Conservation (phyloP, 2,797 vertebrate genomes). For the Chiropotes sagulatus region DNA sequence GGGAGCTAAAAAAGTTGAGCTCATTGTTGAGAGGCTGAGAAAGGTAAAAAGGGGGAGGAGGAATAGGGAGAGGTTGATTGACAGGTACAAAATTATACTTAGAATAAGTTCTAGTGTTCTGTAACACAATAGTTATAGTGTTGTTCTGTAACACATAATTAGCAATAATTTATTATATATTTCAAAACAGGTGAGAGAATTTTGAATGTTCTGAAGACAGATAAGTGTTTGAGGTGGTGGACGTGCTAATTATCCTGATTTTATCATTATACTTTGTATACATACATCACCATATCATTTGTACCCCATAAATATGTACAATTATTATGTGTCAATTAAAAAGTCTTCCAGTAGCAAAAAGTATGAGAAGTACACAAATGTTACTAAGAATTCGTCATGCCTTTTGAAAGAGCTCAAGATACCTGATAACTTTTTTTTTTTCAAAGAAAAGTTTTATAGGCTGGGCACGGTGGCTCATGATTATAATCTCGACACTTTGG, state of each 20-base stretch:
- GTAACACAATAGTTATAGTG: background rate
- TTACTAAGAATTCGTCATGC: background rate
- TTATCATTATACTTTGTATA: no score
- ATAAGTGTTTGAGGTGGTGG: background rate
- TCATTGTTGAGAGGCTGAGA: background rate
- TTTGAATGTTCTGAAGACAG: background rate
- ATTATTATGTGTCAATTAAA: background rate
- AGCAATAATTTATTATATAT: background rate
- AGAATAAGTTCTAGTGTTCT: background rate
- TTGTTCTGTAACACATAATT: background rate
- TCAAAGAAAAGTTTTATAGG: background rate
- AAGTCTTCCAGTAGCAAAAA: background rate
- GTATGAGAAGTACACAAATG: background rate
- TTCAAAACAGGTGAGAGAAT: background rate
- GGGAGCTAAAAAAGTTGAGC: background rate
- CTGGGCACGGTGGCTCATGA: background rate
- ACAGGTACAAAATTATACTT: background rate
- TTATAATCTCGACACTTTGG: background rate
- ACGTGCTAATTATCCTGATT: background rate
- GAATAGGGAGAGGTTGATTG: background rate
- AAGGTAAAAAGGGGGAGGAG: background rate
- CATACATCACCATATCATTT: background rate
- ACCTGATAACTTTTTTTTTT: background rate
- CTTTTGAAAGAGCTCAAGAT: background rate
- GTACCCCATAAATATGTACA: background rate